Percentiles rank a stretch among this genome's conserved stretches.
Conservation (phyloP, 1,140 invertebrate species). For the Lucilia cuprina region DNA sequence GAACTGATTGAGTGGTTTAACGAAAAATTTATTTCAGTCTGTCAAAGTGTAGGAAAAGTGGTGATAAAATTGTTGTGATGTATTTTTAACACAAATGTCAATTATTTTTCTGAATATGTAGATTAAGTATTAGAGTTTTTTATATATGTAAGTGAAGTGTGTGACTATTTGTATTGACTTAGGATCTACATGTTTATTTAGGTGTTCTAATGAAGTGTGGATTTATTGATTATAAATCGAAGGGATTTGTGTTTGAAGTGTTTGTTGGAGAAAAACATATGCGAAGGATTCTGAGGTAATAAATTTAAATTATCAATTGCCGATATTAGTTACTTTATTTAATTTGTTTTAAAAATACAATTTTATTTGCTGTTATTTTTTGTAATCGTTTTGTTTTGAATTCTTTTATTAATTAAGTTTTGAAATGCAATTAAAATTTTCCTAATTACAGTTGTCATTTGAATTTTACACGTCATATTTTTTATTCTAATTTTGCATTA, state of each 20-base stretch:
- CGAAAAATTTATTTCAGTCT: background rate
- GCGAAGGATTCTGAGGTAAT: too few species aligned
- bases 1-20: conserved; percentile 5
- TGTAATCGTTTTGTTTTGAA: background rate
- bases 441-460: conserved; percentile 7
- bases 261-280: too few species aligned
- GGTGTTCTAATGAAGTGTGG: background rate
- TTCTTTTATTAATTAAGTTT: background rate
- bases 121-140: too few species aligned
- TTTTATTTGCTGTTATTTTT: background rate
- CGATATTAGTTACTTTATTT: background rate
- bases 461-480: background rate
- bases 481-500: background rate
- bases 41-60: background rate
- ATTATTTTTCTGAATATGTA: too few species aligned
- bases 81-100: background rate
- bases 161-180: background rate
- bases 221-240: background rate
- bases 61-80: background rate
- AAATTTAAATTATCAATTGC: too few species aligned
- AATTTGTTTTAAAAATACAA: background rate
- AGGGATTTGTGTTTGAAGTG: too few species aligned
- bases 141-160: background rate
- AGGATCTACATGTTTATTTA: background rate
- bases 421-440: conserved; percentile 3